phyloP scores from a whole-genome alignment of 2,797 vertebrate genomes.

The Typhlichthys subterraneus region DNA sequence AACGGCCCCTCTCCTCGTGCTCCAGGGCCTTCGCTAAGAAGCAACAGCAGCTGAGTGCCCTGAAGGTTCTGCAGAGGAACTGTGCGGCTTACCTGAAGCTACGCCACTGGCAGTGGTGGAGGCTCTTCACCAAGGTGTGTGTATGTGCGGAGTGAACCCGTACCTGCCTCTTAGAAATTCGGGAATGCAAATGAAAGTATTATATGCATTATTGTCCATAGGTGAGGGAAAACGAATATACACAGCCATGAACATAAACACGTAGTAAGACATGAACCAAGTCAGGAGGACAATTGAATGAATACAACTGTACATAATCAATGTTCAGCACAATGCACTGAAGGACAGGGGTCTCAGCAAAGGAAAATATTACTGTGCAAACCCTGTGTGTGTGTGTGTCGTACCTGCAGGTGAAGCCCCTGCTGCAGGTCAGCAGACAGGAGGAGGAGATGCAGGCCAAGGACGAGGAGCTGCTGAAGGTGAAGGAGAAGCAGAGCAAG shows the following conservation, averaged over 20 bases:
- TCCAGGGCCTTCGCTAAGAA: slow-evolving; percentile 94
- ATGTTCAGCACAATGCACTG: too few species aligned
- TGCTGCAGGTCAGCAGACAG: slow-evolving; percentile 95
- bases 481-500: slow-evolving; percentile 91
- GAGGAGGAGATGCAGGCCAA: slow-evolving; percentile 97
- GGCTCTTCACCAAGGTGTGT: slow-evolving; percentile 95
- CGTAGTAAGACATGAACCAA: too few species aligned
- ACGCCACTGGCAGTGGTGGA: slow-evolving; percentile 99
- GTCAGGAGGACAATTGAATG: too few species aligned
- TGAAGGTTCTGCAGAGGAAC: slow-evolving; percentile 96
- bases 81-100: slow-evolving; percentile 95
- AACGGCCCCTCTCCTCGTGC: neutral
- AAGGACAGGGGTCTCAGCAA: too few species aligned
- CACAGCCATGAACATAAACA: too few species aligned
- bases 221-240: neutral
- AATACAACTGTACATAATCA: too few species aligned
- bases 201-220: neutral
- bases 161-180: neutral
- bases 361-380: too few species aligned
- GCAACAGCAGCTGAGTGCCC: slow-evolving; percentile 93
- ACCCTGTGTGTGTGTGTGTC: too few species aligned
- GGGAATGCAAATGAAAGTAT: neutral
- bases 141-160: neutral
- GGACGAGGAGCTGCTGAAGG: slow-evolving; percentile 89
- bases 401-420: slow-evolving; percentile 88